Evolutionary conservation across 2,888 invertebrate genomes (phyloP).

Genomic region (Druceiella hillmani): DNA sequence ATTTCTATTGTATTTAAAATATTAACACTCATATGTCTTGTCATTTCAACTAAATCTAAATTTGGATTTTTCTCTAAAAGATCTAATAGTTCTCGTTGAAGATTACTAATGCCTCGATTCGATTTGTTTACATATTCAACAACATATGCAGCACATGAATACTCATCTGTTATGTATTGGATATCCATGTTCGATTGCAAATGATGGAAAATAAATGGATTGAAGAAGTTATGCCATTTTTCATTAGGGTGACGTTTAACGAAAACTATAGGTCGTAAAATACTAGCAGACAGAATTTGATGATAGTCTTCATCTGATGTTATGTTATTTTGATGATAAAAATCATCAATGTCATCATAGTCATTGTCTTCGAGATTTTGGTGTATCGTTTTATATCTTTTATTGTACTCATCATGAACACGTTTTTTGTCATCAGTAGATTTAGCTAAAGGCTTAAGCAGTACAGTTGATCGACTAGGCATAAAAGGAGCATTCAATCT

Average conservation of each 20-base stretch:
- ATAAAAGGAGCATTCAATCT: too few relatives aligned
- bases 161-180: slow-evolving; percentile 28
- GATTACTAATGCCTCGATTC: slow-evolving; percentile 29
- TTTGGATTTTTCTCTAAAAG: slow-evolving; percentile 27
- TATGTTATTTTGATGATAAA: slow-evolving; percentile 21
- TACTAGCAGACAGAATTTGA: slow-evolving; percentile 21
- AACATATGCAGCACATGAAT: slow-evolving; percentile 28
- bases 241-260: slow-evolving; percentile 19
- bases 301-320: slow-evolving; percentile 25
- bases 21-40: slow-evolving; percentile 25
- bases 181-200: slow-evolving; percentile 25
- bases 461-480: too few relatives aligned
- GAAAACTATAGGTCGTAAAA: slow-evolving; percentile 21
- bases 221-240: slow-evolving; percentile 26
- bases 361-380: slow-evolving; percentile 20
- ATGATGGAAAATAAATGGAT: slow-evolving; percentile 22
- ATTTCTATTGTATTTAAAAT: slow-evolving; percentile 33
- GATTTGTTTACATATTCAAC: slow-evolving; percentile 33
- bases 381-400: slow-evolving; percentile 23
- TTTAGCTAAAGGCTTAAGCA: too few relatives aligned
- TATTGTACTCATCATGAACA: too few relatives aligned
- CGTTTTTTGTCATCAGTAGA: too few relatives aligned
- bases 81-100: slow-evolving; percentile 28
- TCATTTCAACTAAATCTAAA: slow-evolving; percentile 21
- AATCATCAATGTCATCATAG: slow-evolving; percentile 19